A percentile compares a stretch with the other conserved stretches of the same genome.
phyloP scores from a whole-genome alignment of 2,113 vertebrate genomes.

The Pterophyllum scalare region DNA sequence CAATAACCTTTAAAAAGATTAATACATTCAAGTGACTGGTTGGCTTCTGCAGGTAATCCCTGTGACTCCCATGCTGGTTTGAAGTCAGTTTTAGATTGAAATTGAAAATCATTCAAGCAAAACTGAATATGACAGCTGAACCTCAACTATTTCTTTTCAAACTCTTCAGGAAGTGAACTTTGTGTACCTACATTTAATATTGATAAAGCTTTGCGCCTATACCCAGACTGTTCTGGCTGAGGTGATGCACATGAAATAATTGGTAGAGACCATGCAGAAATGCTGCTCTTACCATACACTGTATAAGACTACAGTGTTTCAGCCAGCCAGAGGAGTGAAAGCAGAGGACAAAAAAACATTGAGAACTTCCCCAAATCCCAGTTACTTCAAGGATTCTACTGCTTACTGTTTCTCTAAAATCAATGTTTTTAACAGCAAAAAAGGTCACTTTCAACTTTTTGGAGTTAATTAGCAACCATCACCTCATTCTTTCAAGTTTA shows the following conservation, averaged over 20 bases:
- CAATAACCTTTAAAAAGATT: background rate
- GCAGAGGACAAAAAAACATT: background rate
- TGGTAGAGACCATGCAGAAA: background rate
- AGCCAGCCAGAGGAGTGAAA: background rate
- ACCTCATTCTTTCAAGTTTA: no score
- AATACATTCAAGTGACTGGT: background rate
- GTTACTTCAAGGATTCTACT: background rate
- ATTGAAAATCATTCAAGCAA: constrained; percentile 4
- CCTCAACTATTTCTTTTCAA: background rate
- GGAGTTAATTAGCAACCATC: no score
- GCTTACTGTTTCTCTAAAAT: background rate
- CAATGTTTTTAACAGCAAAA: rapidly evolving
- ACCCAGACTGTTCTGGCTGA: background rate
- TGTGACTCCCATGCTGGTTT: background rate
- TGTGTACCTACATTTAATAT: background rate
- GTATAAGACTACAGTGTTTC: background rate
- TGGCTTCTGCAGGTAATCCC: no score
- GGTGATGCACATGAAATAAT: background rate
- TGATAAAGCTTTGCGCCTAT: background rate
- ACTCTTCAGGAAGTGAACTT: constrained; percentile 2
- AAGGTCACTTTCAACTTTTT: no score
- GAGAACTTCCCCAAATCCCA: background rate
- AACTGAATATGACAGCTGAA: background rate
- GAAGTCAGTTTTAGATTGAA: background rate
- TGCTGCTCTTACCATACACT: background rate